These are phyloP conservation scores for Orthosia incerta DNA, from an alignment of 2,888 invertebrate genomes.

Conservation along the genomic window DNA sequence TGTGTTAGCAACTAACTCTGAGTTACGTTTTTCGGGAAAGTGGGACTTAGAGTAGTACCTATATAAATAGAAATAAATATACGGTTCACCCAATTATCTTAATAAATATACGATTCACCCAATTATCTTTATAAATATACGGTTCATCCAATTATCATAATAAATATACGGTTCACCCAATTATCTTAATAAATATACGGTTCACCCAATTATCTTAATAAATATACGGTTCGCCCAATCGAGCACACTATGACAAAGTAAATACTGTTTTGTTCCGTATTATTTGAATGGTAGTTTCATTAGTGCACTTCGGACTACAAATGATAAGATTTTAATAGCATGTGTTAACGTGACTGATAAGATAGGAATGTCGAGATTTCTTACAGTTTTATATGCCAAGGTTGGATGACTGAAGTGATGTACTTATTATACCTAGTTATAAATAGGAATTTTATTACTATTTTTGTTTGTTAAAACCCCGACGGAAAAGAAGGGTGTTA, in stretches of 20 bases:
- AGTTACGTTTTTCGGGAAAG: too few species aligned
- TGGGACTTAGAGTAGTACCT: neutral
- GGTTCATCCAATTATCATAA: too few species aligned
- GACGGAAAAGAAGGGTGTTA: too few species aligned
- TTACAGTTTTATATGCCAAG: constrained; percentile 41
- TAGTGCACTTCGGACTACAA: neutral
- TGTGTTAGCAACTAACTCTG: too few species aligned
- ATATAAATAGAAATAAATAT: neutral
- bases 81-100: too few species aligned
- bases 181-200: too few species aligned
- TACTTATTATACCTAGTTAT: neutral
- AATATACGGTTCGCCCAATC: neutral
- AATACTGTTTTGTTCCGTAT: neutral
- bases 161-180: neutral
- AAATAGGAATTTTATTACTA: neutral
- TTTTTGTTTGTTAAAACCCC: too few species aligned
- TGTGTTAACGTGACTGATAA: constrained; percentile 44
- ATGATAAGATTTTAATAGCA: constrained; percentile 45
- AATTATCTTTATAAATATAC: neutral
- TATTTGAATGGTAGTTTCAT: constrained; percentile 11
- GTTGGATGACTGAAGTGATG: constrained; percentile 5
- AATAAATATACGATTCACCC: neutral
- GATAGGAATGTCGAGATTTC: constrained; percentile 44
- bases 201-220: too few species aligned
- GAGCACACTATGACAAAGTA: neutral